Base-by-base conservation (phyloP, 1,140 invertebrate species). In the Magallana ariakensis region DNA sequence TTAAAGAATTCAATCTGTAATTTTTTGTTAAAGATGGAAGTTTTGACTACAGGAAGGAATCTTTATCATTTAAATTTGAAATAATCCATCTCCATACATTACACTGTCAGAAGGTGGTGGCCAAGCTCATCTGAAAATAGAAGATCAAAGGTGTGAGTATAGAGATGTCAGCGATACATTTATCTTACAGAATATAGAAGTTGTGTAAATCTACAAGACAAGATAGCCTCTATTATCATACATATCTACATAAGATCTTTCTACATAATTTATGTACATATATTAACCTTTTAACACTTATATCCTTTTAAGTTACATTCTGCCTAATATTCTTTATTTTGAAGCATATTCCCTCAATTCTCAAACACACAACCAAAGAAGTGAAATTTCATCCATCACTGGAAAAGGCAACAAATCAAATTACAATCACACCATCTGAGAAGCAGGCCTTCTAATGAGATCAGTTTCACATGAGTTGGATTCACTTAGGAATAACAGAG, bases 71-170 rank as follows among this genome's bases (percentile, higher is more conserved):
- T 22, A 75, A 75, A 26, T 75, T 22, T 60, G 9, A 9, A 75
- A 75, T 75, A 9, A 75, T 75, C 66, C 26, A 75, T 75, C 66
- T 75, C 66, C 66, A 75, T 75, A 75, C 66, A 75, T 75, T 75
- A 75, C 66, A 11, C 11, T 33, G 22, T 75, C 66, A 75, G 19
- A 11, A 13, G 22, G 26, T 26, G 19, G 66, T 26, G 66, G 66
- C 22, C 66, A 26, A 33, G 66, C 8, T 22, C 22, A 13, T 75
- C 66, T 75, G 66, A 26, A 46, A 75, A 75, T 33, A 75, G 66
- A 75, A 10, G 33, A 75, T 26, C 22, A 75, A 33, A 11, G 13
- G 11, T 26, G 33, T 62, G 5, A 16, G 58, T n/a, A n/a, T 19
- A n/a, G 16, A 62, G 16, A 62, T 62, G 19, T 75, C 66, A 75